Conservation (phyloP, 2,888 invertebrate genomes). For the Yponomeuta cagnagella region DNA sequence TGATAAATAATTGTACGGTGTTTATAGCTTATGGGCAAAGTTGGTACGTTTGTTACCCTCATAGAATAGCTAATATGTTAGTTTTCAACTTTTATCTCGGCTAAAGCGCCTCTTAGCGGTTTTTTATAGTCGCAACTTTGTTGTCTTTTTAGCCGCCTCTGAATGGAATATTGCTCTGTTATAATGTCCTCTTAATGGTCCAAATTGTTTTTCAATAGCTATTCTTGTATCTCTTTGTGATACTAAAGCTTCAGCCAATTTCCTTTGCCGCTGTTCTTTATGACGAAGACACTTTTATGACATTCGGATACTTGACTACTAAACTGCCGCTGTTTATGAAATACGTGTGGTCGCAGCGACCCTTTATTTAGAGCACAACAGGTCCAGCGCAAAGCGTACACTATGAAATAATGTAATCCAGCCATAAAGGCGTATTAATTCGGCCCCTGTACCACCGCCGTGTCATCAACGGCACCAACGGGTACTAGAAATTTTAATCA, state of each 20-base stretch:
- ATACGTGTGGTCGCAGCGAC: background rate
- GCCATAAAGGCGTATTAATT: slow-evolving; percentile 70
- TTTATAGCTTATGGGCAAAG: slow-evolving; percentile 46
- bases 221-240: background rate
- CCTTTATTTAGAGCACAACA: slow-evolving; percentile 49
- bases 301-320: background rate
- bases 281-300: background rate
- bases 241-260: background rate
- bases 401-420: slow-evolving; percentile 66
- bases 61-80: slow-evolving; percentile 42
- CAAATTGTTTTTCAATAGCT: slow-evolving; percentile 4
- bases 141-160: slow-evolving; percentile 35
- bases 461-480: slow-evolving; percentile 49
- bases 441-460: slow-evolving; percentile 64
- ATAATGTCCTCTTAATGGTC: slow-evolving; percentile 24
- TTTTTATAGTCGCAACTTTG: slow-evolving; percentile 57
- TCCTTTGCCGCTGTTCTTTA: background rate
- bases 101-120: slow-evolving; percentile 46
- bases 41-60: slow-evolving; percentile 29
- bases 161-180: slow-evolving; percentile 41
- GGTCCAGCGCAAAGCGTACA: slow-evolving; percentile 35
- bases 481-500: slow-evolving; percentile 72
- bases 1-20: slow-evolving; percentile 40
- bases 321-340: background rate
- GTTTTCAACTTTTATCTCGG: slow-evolving; percentile 33